Evolutionary conservation across 2,797 vertebrate species (phyloP).

Genomic region (Rhodeus uyekii): DNA sequence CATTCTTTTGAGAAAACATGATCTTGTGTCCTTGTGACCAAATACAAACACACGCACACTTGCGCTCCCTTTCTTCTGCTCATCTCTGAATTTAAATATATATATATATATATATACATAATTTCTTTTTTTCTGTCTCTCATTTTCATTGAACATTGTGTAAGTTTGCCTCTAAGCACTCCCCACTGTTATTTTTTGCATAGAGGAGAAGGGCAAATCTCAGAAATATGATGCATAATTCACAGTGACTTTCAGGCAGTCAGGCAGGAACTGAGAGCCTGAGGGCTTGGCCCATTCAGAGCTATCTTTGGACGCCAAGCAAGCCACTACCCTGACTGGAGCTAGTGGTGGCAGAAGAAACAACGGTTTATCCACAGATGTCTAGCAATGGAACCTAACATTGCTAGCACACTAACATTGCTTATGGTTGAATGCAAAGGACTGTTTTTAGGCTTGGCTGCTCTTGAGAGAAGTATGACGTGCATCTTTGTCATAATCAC

Average conservation of each 20-base stretch:
- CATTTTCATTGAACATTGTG: neutral
- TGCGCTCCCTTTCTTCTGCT: neutral
- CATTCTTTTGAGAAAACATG: neutral
- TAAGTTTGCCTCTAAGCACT: neutral
- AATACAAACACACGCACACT: too few relatives aligned
- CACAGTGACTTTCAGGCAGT: constrained; percentile 50
- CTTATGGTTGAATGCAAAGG: neutral
- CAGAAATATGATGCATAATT: constrained; percentile 51
- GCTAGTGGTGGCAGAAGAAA: constrained; percentile 48
- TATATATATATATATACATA: too few relatives aligned
- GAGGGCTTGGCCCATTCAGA: constrained; percentile 55
- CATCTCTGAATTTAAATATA: too few relatives aligned
- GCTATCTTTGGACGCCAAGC: constrained; percentile 58
- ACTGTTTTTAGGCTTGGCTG: neutral
- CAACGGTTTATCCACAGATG: neutral
- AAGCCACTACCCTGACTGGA: constrained; percentile 48
- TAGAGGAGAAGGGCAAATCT: constrained; percentile 38
- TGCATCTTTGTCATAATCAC: constrained; percentile 20
- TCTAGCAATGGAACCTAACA: neutral
- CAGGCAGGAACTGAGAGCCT: constrained; percentile 36
- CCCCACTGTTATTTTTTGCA: neutral
- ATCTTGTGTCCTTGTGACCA: neutral
- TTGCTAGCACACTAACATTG: neutral
- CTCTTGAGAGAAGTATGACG: neutral
- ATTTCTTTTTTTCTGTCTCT: neutral